Evolutionary conservation across 2,797 vertebrate species (phyloP), one percentile per base, ranked within the genome.

Genomic region (Danio tinwini): DNA sequence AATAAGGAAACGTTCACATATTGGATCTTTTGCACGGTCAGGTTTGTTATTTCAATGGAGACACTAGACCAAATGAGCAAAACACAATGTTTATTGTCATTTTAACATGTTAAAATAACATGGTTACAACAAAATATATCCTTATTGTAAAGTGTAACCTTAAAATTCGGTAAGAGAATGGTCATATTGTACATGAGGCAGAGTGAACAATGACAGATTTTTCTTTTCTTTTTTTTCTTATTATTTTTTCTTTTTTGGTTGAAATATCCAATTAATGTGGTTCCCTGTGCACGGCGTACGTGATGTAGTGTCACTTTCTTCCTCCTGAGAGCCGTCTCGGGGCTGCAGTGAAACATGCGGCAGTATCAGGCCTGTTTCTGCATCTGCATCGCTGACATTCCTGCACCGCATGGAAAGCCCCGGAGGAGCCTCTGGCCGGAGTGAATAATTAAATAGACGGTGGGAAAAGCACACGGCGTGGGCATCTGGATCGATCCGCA

Each of bases 381-480:
- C 17, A 67, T 40, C 21, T 29, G 12, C 17, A 56, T 21, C 73
- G 73, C 64, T 17, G 56, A 53, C 75, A 49, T 70, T 71, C 56
- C 76, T 58, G 64, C 72, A 64, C 55, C 53, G 64, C 53, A 45
- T 84, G 78, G 81, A 87, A 87, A 78, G 82, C 86, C 90, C 90
- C 87, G 87, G 21, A 71, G 65, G 82, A 88, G 89, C 87, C 84
- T 88, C 83, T 59, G 63, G 76, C 84, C 81, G 81, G 86, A 77
- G 81, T 94, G 89, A 93, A 93, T 93, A 91, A 94, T 93, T 93
- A 89, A 94, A 80, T 86, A 92, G 90, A 89, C 84, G 86, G 88
- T 91, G 90, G 88, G 91, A 92, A 92, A 91, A 91, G 89, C 82
- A 84, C 89, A 87, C 89, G 85, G 82, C 72, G 81, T 83, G 74